These are phyloP conservation scores for Selene dorsalis DNA, from an alignment of 2,797 vertebrate species.

Conservation along the genomic window DNA sequence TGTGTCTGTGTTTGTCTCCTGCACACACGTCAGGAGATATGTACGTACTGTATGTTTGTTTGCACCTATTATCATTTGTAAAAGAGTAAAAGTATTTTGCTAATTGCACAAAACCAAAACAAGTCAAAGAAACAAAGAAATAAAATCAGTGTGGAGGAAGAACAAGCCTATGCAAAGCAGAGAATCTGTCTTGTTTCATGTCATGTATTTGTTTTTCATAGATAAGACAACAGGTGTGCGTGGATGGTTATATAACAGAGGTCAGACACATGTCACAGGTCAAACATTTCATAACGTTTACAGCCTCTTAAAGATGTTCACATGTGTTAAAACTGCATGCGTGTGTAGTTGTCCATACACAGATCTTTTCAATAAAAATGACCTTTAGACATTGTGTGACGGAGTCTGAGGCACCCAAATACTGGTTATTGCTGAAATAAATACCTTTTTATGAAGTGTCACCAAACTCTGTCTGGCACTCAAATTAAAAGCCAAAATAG, in stretches of 20 bases:
- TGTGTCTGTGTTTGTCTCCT: constrained; percentile 42
- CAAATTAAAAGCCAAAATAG: too few relatives aligned
- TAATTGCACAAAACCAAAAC: constrained; percentile 80
- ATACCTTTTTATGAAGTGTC: too few relatives aligned
- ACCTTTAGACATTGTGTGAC: too few relatives aligned
- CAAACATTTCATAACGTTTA: constrained; percentile 13
- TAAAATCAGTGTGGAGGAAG: constrained; percentile 62
- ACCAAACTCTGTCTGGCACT: too few relatives aligned
- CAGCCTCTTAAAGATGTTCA: not conserved
- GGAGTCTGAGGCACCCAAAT: too few relatives aligned
- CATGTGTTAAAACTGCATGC: not conserved
- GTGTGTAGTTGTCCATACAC: not conserved
- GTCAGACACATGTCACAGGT: not conserved
- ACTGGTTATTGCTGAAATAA: too few relatives aligned
- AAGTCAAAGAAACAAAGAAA: constrained; percentile 61
- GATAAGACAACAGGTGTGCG: not conserved
- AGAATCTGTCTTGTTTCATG: constrained; percentile 23
- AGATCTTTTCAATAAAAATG: not conserved
- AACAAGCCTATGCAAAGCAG: constrained; percentile 75
- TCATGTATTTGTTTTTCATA: not conserved
- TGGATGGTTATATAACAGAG: not conserved
- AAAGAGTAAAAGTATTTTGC: constrained; percentile 75
- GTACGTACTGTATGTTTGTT: constrained; percentile 69
- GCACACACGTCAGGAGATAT: constrained; percentile 25
- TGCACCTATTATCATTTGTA: constrained; percentile 79